phyloP scores from a whole-genome alignment of 2,888 invertebrate species.

The Caenorhabditis sp. region DNA sequence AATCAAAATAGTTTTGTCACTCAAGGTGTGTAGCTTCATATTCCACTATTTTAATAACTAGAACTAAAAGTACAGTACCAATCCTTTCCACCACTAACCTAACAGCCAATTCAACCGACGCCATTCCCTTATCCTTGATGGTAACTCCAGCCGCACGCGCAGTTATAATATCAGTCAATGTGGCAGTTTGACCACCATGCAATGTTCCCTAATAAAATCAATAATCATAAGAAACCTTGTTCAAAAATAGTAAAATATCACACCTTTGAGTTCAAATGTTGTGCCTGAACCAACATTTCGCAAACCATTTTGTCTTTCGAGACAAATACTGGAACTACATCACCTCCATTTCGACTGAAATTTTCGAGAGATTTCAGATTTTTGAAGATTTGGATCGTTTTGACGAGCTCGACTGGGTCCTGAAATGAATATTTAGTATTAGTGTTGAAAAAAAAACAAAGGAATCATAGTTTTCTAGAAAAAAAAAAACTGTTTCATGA shows the following conservation, averaged over 20 bases:
- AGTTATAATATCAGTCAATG: conserved; percentile 65
- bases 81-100: conserved; percentile 40
- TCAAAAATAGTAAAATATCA: too few relatives aligned
- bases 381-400: conserved; percentile 24
- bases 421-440: conserved; percentile 1
- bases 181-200: conserved; percentile 66
- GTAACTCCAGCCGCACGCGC: conserved; percentile 61
- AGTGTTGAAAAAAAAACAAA: not conserved
- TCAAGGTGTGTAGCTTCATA: too few relatives aligned
- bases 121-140: conserved; percentile 59
- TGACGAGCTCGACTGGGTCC: conserved; percentile 14
- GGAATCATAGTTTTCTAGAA: too few relatives aligned
- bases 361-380: conserved; percentile 40
- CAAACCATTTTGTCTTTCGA: conserved; percentile 52
- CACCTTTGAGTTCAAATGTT: conserved; percentile 66
- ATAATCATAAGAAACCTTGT: too few relatives aligned
- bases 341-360: conserved; percentile 64
- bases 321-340: conserved; percentile 57
- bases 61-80: too few relatives aligned
- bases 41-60: too few relatives aligned
- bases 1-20: too few relatives aligned
- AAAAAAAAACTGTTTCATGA: too few relatives aligned
- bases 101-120: conserved; percentile 61
- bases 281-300: conserved; percentile 58
- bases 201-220: conserved; percentile 53